Percentiles rank a stretch among this genome's conserved stretches.
Evolutionary conservation across 1,140 invertebrate species (phyloP).

Genomic region (Leptopilina clavipes): DNA sequence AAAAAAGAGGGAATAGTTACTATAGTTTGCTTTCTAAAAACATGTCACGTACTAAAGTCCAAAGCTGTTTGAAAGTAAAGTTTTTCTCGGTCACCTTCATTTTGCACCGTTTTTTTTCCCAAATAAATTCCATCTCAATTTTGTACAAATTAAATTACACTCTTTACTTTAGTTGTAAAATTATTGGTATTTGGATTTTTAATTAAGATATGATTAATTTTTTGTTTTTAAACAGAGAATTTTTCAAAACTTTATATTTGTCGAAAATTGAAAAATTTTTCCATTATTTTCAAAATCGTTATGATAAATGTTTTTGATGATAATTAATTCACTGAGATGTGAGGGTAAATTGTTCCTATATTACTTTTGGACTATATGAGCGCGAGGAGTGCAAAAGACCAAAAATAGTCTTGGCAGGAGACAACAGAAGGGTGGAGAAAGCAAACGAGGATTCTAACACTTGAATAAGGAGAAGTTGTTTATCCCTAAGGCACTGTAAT

Average conservation of each 20-base stretch:
- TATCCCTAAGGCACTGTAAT: conserved; percentile 5
- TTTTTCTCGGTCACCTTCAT: background rate
- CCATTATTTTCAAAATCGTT: no score
- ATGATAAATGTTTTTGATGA: background rate
- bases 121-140: background rate
- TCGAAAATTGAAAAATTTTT: no score
- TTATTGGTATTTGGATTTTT: no score
- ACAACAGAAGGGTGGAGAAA: background rate
- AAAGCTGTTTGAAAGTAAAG: background rate
- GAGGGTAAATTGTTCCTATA: background rate
- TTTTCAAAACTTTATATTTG: no score
- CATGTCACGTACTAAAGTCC: background rate
- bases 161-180: no score
- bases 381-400: background rate
- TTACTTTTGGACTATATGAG: background rate
- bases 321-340: background rate
- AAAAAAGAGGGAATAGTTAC: background rate
- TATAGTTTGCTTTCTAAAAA: background rate
- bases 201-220: no score
- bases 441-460: conserved; percentile 4
- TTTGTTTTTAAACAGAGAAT: no score
- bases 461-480: background rate
- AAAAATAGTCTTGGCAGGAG: conserved; percentile 8
- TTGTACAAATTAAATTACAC: no score
- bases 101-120: background rate